A percentile compares a stretch with the other conserved stretches of the same genome.
Evolutionary conservation across 2,888 invertebrate species (phyloP).

Genomic region (Hyposoter didymator): DNA sequence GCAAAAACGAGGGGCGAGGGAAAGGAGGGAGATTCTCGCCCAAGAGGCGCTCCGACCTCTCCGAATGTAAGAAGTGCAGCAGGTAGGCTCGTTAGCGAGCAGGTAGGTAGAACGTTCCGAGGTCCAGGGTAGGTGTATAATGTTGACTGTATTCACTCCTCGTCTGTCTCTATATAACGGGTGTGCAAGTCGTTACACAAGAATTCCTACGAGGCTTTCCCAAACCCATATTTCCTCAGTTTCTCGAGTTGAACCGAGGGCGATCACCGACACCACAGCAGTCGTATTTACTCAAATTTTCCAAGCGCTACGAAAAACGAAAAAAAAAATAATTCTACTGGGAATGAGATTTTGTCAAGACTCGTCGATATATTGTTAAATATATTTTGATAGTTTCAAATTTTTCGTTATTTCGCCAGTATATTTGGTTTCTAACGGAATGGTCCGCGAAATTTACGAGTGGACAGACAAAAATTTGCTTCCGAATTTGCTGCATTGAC

Average conservation of each 20-base stretch:
- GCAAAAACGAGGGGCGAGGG: slow-evolving; percentile 59
- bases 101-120: slow-evolving; percentile 79
- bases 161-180: slow-evolving; percentile 78
- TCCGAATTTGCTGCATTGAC: no score
- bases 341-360: no score
- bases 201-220: slow-evolving; percentile 7
- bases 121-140: slow-evolving; percentile 67
- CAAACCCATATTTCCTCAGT: neutral
- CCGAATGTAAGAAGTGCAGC: slow-evolving; percentile 82
- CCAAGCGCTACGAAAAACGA: neutral
- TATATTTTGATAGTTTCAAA: no score
- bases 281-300: neutral
- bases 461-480: no score
- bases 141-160: slow-evolving; percentile 79
- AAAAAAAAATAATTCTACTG: no score
- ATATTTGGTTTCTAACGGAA: no score
- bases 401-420: no score
- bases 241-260: neutral
- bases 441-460: no score
- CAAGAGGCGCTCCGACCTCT: slow-evolving; percentile 74
- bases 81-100: slow-evolving; percentile 83
- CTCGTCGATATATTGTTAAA: no score
- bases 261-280: neutral
- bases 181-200: slow-evolving; percentile 71
- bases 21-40: slow-evolving; percentile 62